Evolutionary conservation across 2,113 vertebrate species (phyloP), one percentile per base, ranked within the genome.

Genomic region (Dermatemys mawii): DNA sequence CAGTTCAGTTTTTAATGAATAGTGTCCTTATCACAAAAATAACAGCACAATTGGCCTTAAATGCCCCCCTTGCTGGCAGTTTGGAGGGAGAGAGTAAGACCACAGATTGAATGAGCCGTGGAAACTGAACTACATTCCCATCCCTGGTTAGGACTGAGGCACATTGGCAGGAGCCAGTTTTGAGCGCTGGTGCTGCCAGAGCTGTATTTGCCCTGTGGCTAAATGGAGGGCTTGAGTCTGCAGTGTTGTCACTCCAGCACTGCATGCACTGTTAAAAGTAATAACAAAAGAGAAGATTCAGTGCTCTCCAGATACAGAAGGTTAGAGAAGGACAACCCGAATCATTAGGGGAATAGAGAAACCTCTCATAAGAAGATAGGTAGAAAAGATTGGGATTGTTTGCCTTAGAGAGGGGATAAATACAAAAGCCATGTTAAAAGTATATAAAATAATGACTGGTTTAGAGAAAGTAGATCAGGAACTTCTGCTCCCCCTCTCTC

Each of bases 261-360:
- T 76, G 48, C 48, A 49, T 70, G 82, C 84, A 82, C 38, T 76
- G 41, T 51, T 81, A 60, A 75, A 87, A 57, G 90, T 87, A 91
- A 63, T 91, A 86, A 91, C 60, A 87, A 89, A 83, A 78, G 88
- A 57, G 81, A 89, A 91, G 83, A 91, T 46, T 75, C 90, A 91
- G 84, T 76, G 63, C 57, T 79, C 84, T 87, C 76, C 81, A 70
- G 81, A 70, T 70, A 63, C 53, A 87, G 84, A 82, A 76, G 22
- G 67, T 91, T 41, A 57, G 67, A 78, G 78, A 82, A 91, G 90
- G 78, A 29, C 63, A 86, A 29, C 63, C 63, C 26, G 22, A 51
- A 86, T 79, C 29, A 78, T 38, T 60, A 54, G n/a, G 63, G 38
- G 53, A 75, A 82, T 60, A 49, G 44, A 60, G n/a, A 83, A 70